Evolutionary conservation across 1,140 invertebrate genomes (phyloP).

Genomic region (Conus betulinus): DNA sequence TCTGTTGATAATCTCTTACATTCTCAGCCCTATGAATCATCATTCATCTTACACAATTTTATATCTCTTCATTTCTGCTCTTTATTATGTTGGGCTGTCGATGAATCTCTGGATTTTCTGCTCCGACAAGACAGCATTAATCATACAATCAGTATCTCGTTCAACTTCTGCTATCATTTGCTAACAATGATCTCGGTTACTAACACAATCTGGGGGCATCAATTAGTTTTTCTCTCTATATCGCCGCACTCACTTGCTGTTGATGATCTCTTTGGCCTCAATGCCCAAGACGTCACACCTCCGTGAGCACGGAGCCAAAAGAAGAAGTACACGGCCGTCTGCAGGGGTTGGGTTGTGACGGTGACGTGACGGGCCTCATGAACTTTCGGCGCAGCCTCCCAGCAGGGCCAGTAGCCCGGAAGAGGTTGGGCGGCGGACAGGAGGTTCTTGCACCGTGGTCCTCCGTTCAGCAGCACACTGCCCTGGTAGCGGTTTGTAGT

Average conservation of each 20-base stretch:
- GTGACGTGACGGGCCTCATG: constrained; percentile 73
- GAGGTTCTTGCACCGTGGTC: constrained; percentile 79
- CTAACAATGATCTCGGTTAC: neutral
- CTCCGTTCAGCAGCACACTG: constrained; percentile 77
- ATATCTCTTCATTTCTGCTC: too few relatives aligned
- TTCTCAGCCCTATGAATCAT: too few relatives aligned
- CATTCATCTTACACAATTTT: too few relatives aligned
- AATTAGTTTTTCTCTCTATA: too few relatives aligned
- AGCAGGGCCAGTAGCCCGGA: constrained; percentile 76
- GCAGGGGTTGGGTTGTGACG: constrained; percentile 71
- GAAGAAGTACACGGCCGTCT: constrained; percentile 74
- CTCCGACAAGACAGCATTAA: too few relatives aligned
- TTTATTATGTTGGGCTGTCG: too few relatives aligned
- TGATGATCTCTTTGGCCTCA: constrained; percentile 71
- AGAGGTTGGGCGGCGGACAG: constrained; percentile 80
- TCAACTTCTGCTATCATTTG: neutral
- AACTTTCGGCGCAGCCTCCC: constrained; percentile 71
- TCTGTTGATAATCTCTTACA: too few relatives aligned
- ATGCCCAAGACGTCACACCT: constrained; percentile 69
- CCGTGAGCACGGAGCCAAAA: constrained; percentile 72
- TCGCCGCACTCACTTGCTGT: constrained; percentile 49
- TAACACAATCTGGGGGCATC: too few relatives aligned
- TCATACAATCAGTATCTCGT: too few relatives aligned
- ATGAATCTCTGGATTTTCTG: too few relatives aligned
- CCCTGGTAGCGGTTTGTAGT: constrained; percentile 80